Evolutionary conservation across 2,888 invertebrate genomes (phyloP).

Genomic region (Himalopsyche anomala): DNA sequence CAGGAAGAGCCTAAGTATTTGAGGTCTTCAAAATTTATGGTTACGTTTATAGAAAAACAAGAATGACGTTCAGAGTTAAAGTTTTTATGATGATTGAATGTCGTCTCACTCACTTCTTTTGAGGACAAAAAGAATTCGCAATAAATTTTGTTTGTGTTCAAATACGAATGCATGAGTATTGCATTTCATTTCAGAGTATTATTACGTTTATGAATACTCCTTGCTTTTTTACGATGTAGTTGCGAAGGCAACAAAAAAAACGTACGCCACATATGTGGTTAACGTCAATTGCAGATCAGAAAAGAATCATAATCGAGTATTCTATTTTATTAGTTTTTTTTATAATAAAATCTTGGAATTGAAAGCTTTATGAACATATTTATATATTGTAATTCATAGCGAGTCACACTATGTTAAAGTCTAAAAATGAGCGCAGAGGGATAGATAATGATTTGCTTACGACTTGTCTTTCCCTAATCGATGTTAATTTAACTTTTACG

Average conservation of each 20-base stretch:
- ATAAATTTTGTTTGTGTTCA: slow-evolving; percentile 20
- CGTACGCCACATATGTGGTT: background rate
- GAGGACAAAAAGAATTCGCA: slow-evolving; percentile 10
- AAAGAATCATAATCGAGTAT: no score
- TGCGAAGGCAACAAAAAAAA: background rate
- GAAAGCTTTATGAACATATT: no score
- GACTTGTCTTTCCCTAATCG: no score
- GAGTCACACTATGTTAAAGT: no score
- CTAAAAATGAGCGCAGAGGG: no score
- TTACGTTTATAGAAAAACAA: slow-evolving; percentile 49
- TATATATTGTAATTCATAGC: no score
- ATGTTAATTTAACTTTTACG: no score
- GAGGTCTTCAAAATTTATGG: slow-evolving; percentile 59
- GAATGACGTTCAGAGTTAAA: slow-evolving; percentile 53
- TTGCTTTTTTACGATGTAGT: slow-evolving; percentile 10
- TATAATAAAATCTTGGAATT: no score
- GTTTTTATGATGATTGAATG: slow-evolving; percentile 58
- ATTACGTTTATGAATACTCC: slow-evolving; percentile 2
- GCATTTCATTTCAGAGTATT: slow-evolving; percentile 36
- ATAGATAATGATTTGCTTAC: no score
- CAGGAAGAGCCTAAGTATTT: slow-evolving; percentile 46
- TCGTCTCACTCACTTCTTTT: slow-evolving; percentile 39
- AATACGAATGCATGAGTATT: slow-evolving; percentile 44
- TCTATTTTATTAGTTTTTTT: no score
- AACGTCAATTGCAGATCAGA: background rate